Evolutionary conservation across 2,888 invertebrate genomes (phyloP), one percentile per base, ranked within the genome.

Genomic region (Mythimna lalbum): DNA sequence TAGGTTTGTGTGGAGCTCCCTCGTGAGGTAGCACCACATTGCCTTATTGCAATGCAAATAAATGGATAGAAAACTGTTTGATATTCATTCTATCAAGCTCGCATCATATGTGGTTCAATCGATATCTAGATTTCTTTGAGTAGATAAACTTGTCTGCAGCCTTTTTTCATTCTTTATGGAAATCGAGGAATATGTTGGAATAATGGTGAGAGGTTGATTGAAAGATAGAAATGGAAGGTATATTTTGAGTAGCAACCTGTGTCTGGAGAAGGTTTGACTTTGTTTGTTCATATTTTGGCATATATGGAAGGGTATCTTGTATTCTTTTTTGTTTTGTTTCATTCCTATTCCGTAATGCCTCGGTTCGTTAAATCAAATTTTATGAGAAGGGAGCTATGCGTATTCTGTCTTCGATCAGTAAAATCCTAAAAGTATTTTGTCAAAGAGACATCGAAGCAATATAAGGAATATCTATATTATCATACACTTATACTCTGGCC

Each of bases 81-180:
- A 81, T 87, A 88, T 88, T 85, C 85, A 84, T 83, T 60, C 31
- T 19, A 74, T 67, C 63, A 65, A 79, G 73, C 79, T 73, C 64
- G 64, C 57, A 69, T 74, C 75, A 69, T 61, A 57, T 64, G 36
- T 67, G 61, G 31, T 39, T 19, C 27, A 36, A 61, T 66, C 62
- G 55, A 64, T 78, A 65, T 78, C 73, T 64, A 56, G 39, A 59
- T 68, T 63, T 53, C 67, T 78, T 70, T 33, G 57, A 65, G 73
- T 67, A 43, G 63, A 80, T 1, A 57, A 75, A 77, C 52, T 33
- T 19, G 17, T 65, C 52, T 49, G 0, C 2, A 23, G 31, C 1
- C 4, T 39, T 53, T 49, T 81, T 66, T 43, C 19, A 50, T 57
- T 47, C 14, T 21, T 31, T 52, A 53, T 78, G 67, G 55, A 59